Evolutionary conservation across 2,113 vertebrate genomes (phyloP).

Genomic region (Neotoma lepida): DNA sequence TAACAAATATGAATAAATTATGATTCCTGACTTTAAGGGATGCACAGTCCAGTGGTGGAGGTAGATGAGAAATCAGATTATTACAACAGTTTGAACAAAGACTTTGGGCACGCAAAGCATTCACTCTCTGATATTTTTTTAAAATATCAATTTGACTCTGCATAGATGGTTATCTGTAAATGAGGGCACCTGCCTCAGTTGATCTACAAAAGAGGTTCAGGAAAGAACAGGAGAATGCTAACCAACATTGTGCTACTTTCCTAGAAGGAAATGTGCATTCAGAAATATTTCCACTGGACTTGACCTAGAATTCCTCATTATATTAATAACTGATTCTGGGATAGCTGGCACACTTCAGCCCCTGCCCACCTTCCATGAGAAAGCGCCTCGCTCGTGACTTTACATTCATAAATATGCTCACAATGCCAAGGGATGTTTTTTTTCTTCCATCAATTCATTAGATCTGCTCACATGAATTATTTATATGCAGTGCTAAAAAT

Average conservation of each 20-base stretch:
- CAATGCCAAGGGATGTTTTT: conserved; percentile 84
- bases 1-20: conserved; percentile 55
- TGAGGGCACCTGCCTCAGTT: background rate
- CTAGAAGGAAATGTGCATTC: conserved; percentile 49
- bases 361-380: conserved; percentile 71
- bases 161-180: background rate
- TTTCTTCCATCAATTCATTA: conserved; percentile 88
- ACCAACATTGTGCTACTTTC: background rate
- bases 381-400: conserved; percentile 82
- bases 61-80: background rate
- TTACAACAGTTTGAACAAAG: background rate
- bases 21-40: background rate
- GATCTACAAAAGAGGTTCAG: conserved; percentile 51
- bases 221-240: background rate
- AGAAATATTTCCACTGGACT: conserved; percentile 67
- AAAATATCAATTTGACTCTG: conserved; percentile 2
- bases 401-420: conserved; percentile 88
- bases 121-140: background rate
- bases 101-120: background rate
- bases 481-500: conserved; percentile 88
- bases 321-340: conserved; percentile 54
- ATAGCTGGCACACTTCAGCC: conserved; percentile 76
- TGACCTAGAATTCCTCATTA: conserved; percentile 73
- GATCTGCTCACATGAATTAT: conserved; percentile 89
- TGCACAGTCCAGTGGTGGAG: background rate